Conservation (phyloP, 1,140 invertebrate species). For the Radopholus similis region DNA sequence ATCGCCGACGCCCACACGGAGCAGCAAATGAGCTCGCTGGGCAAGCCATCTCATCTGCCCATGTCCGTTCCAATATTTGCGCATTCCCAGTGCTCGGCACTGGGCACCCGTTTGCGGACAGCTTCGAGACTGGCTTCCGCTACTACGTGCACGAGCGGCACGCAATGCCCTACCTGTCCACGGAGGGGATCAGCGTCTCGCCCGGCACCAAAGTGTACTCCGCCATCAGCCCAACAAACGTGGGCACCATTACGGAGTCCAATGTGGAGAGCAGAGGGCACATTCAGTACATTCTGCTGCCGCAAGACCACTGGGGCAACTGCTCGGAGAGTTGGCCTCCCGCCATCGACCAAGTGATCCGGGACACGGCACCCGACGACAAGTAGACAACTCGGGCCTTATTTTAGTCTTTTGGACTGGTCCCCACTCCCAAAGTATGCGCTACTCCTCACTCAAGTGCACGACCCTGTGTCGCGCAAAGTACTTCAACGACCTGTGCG, state of each 20-base stretch:
- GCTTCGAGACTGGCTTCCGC: slow-evolving; percentile 51
- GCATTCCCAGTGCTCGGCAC: slow-evolving; percentile 24
- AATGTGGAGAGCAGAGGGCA: background rate
- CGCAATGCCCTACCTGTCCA: slow-evolving; percentile 46
- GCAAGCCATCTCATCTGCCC: background rate
- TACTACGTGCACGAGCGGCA: slow-evolving; percentile 48
- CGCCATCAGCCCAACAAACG: slow-evolving; percentile 50
- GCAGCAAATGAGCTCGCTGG: slow-evolving; percentile 40
- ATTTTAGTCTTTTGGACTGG: too few species aligned
- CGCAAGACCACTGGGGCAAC: slow-evolving; percentile 49
- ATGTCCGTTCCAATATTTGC: slow-evolving; percentile 5
- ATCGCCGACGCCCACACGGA: slow-evolving; percentile 54
- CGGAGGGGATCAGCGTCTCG: slow-evolving; percentile 56
- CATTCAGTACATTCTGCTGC: slow-evolving; percentile 49
- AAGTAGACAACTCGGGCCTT: background rate
- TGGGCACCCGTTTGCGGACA: slow-evolving; percentile 37
- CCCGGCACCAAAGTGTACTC: slow-evolving; percentile 51
- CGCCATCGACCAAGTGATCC: slow-evolving; percentile 10
- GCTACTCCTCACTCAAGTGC: slow-evolving; percentile 51
- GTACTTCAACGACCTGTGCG: slow-evolving; percentile 50
- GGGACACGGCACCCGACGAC: slow-evolving; percentile 4
- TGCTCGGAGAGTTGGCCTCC: slow-evolving; percentile 51
- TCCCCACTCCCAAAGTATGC: too few species aligned
- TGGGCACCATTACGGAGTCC: slow-evolving; percentile 21
- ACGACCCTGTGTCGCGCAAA: slow-evolving; percentile 46